A percentile compares a stretch with the other conserved stretches of the same genome.
These are phyloP conservation scores for Sisyra terminalis DNA, from an alignment of 2,888 invertebrate species.

Conservation along the genomic window DNA sequence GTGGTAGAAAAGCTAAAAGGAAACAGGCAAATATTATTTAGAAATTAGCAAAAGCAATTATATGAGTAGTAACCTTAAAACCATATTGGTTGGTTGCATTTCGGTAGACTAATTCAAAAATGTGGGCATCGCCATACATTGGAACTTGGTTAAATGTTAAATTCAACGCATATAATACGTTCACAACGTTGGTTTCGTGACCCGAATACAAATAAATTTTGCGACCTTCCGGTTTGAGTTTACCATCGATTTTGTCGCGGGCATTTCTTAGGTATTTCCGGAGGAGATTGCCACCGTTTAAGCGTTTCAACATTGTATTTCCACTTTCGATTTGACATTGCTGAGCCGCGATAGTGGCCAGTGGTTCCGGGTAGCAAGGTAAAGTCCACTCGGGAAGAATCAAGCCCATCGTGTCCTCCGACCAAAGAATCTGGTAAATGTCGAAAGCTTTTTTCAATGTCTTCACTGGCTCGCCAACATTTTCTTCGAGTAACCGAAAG, in stretches of 20 bases:
- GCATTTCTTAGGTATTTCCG: constrained; percentile 23
- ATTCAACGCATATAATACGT: constrained; percentile 29
- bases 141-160: constrained; percentile 28
- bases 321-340: constrained; percentile 26
- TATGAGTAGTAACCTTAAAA: constrained; percentile 18
- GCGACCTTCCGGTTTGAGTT: constrained; percentile 14
- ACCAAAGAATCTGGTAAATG: constrained; percentile 22
- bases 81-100: constrained; percentile 16
- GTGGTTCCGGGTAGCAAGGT: constrained; percentile 21
- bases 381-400: constrained; percentile 28
- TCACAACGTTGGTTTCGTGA: constrained; percentile 39
- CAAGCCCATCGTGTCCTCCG: constrained; percentile 22
- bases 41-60: not conserved
- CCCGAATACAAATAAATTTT: constrained; percentile 32
- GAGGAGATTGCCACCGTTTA: constrained; percentile 29
- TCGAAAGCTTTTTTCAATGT: constrained; percentile 18
- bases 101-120: constrained; percentile 21
- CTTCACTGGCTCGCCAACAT: constrained; percentile 17
- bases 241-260: constrained; percentile 16
- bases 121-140: constrained; percentile 21
- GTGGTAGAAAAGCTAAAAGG: constrained; percentile 19
- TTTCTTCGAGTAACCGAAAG: constrained; percentile 18
- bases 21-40: not conserved
- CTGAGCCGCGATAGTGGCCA: constrained; percentile 21
- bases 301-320: constrained; percentile 20